These are phyloP conservation scores for Alligator sinensis DNA, from an alignment of 2,113 vertebrate species.

Conservation along the genomic window DNA sequence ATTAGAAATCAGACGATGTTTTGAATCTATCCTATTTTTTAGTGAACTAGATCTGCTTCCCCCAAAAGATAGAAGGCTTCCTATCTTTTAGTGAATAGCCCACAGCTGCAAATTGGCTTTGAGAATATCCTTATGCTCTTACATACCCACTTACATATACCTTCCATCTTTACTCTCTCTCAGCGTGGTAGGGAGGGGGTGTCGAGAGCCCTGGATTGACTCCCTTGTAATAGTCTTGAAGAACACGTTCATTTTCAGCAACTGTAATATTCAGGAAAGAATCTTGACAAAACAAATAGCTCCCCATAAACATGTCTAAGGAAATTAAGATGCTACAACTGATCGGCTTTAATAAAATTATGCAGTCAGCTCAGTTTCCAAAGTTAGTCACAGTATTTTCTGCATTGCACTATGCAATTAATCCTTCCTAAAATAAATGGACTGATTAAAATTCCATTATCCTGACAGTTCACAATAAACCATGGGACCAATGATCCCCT, in stretches of 20 bases:
- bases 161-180: background rate
- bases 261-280: slow-evolving; percentile 42
- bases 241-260: slow-evolving; percentile 33
- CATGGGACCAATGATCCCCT: slow-evolving; percentile 57
- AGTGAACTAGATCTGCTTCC: background rate
- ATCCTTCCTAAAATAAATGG: slow-evolving; percentile 82
- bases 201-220: background rate
- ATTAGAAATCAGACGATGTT: background rate
- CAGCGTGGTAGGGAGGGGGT: background rate
- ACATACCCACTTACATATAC: accelerated
- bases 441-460: slow-evolving; percentile 83
- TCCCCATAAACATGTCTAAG: slow-evolving; percentile 72
- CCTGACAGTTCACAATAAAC: slow-evolving; percentile 79
- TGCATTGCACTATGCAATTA: slow-evolving; percentile 76
- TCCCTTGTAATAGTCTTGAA: background rate
- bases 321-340: slow-evolving; percentile 76
- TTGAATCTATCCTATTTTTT: background rate
- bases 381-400: slow-evolving; percentile 57
- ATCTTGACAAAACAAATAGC: slow-evolving; percentile 63
- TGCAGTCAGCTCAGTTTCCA: slow-evolving; percentile 37
- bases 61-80: background rate
- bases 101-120: background rate
- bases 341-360: slow-evolving; percentile 76
- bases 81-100: background rate
- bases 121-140: background rate